Conservation (phyloP, 2,113 vertebrate genomes). For the Cyanocitta stelleri region DNA sequence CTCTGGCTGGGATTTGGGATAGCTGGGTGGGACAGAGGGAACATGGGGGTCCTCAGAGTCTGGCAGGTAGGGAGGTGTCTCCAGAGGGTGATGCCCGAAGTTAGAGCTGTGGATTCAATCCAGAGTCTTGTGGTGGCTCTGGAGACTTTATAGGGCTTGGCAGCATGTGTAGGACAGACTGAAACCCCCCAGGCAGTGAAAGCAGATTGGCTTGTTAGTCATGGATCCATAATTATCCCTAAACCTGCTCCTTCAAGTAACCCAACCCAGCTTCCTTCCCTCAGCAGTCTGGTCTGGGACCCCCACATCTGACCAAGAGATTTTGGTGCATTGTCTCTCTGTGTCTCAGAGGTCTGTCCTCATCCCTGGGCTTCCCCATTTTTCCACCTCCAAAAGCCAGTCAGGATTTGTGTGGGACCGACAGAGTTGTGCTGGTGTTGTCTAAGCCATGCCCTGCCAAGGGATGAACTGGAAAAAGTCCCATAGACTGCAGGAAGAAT, state of each 20-base stretch:
- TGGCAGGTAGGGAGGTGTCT: neutral
- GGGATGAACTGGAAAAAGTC: neutral
- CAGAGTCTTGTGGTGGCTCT: neutral
- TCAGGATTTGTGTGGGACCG: accelerated
- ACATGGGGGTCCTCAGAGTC: neutral
- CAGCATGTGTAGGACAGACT: neutral
- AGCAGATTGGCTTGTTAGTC: neutral
- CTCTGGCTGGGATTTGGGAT: neutral
- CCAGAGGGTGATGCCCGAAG: neutral
- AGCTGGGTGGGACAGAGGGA: neutral
- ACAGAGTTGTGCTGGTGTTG: neutral
- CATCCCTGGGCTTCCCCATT: neutral
- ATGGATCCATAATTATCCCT: neutral
- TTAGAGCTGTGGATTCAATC: neutral
- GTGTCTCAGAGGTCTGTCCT: neutral
- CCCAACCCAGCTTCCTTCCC: neutral
- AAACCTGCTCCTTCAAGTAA: neutral
- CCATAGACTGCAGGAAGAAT: neutral
- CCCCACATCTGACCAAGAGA: neutral
- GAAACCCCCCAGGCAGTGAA: neutral
- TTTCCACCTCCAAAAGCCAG: neutral
- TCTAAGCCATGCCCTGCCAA: neutral
- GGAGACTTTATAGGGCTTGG: neutral
- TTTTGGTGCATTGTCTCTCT: neutral
- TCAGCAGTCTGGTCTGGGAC: neutral